Base-by-base conservation (phyloP, 2,888 invertebrate species). In the Mesorhabditis spiculigera region DNA sequence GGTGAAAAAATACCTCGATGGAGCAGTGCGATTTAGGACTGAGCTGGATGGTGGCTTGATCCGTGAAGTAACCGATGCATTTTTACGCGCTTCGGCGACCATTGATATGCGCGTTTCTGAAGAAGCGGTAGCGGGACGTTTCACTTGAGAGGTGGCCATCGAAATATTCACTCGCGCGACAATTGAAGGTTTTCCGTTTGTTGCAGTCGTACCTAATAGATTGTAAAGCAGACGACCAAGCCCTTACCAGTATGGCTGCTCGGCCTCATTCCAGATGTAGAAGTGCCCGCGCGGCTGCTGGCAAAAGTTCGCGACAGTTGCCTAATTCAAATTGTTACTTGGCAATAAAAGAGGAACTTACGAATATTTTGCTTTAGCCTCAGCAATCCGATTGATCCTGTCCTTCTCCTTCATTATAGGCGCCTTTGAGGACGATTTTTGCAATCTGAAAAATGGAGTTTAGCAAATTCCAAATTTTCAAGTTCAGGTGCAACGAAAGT, bases 311-410 rank as follows among this genome's bases (percentile, higher is more conserved):
- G 8, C 10, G 58, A 50, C 58, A 50, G 8, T n/a, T 50, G 58
- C n/a, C 58, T 50, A 50, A 50, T 13, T 13, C 10, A 50, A 50
- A 50, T 13, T 50, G 8, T 50, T 10, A 50, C 8, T 13, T n/a
- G 10, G 8, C 58, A n/a, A 13, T 50, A 50, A 50, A 50, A 50
- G 10, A 13, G 58, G 58, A 50, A 50, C 58, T 50, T n/a, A 50
- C 58, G 58, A 50, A n/a, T 50, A 50, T 50, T 50, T 50, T 50
- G 58, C 58, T 50, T 50, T 50, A n/a, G 58, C 58, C n/a, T 50
- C 58, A 10, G 8, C n/a, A 10, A 50, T 50, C 10, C 58, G 58
- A 10, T 10, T n/a, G n/a, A 50, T 50, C n/a, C 58, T 50, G 58
- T 50, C 58, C 58, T 50, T 50, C n/a, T 50, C 58, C n/a, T 50